Conservation (phyloP, 2,797 vertebrate species). For the Anas bernieri region DNA sequence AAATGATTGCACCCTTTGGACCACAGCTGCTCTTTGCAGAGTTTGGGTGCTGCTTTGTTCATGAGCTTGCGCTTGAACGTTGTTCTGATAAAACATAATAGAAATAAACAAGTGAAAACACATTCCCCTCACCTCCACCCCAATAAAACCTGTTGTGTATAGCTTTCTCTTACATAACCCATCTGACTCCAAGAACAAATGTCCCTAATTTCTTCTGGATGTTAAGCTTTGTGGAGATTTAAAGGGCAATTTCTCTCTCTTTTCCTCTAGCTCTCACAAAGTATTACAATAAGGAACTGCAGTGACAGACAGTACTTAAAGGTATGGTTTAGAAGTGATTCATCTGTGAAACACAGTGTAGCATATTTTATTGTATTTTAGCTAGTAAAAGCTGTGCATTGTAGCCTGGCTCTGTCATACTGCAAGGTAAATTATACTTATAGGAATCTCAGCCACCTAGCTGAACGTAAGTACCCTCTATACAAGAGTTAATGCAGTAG, state of each 20-base stretch:
- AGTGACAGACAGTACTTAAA: slow-evolving; percentile 65
- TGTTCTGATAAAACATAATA: not conserved
- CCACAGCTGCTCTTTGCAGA: not conserved
- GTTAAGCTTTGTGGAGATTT: slow-evolving; percentile 60
- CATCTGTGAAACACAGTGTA: slow-evolving; percentile 51
- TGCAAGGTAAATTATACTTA: slow-evolving; percentile 63
- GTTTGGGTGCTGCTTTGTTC: not conserved
- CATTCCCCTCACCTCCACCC: slow-evolving; percentile 17
- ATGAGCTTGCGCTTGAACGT: not conserved
- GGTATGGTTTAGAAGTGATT: slow-evolving; percentile 66
- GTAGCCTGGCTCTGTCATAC: slow-evolving; percentile 39
- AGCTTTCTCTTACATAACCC: slow-evolving; percentile 22
- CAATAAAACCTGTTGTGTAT: slow-evolving; percentile 37
- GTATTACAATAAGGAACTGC: slow-evolving; percentile 53
- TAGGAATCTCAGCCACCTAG: slow-evolving; percentile 44
- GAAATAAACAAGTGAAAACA: slow-evolving; percentile 33
- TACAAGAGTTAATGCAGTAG: slow-evolving; percentile 55
- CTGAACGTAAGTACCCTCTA: slow-evolving; percentile 49
- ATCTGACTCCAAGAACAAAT: slow-evolving; percentile 58
- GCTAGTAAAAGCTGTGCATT: slow-evolving; percentile 44
- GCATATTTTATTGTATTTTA: slow-evolving; percentile 69
- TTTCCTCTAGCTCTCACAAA: slow-evolving; percentile 34
- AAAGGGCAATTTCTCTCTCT: slow-evolving; percentile 60
- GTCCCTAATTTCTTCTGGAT: slow-evolving; percentile 59
- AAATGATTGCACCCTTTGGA: not conserved